Evolutionary conservation across 1,140 invertebrate species (phyloP).

Genomic region (Muscidifurax raptorellus): DNA sequence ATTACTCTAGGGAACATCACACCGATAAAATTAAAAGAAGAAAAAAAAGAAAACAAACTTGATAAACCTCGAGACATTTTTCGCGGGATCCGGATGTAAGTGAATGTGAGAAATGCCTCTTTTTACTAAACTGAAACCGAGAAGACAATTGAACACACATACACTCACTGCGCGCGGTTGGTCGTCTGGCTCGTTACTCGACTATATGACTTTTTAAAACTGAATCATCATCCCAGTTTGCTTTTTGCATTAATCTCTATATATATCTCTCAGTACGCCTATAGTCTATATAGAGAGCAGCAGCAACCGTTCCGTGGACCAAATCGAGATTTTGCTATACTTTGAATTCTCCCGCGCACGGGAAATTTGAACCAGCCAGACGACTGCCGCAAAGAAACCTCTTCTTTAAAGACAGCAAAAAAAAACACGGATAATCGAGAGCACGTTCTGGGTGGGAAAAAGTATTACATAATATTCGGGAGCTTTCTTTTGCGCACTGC

Average conservation of each 20-base stretch:
- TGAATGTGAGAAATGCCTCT: not conserved
- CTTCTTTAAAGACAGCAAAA: no score
- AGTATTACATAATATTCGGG: not conserved
- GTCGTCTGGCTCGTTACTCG: not conserved
- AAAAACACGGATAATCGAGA: not conserved
- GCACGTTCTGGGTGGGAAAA: not conserved
- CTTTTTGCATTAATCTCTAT: not conserved
- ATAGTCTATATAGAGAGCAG: not conserved
- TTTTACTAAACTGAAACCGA: not conserved
- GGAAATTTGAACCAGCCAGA: not conserved
- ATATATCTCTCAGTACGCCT: not conserved
- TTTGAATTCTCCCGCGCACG: not conserved
- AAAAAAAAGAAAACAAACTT: not conserved
- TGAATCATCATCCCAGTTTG: not conserved
- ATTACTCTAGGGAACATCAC: conserved; percentile 82
- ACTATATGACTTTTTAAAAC: not conserved
- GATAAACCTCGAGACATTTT: conserved; percentile 21
- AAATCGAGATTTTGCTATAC: not conserved
- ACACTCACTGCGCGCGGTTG: not conserved
- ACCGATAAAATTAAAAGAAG: not conserved
- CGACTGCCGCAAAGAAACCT: not conserved
- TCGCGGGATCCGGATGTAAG: not conserved
- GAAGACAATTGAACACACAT: not conserved
- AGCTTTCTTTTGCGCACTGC: not conserved
- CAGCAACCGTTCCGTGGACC: not conserved